Base-by-base conservation (phyloP, 2,888 invertebrate genomes). In the Plebejus melissa region DNA sequence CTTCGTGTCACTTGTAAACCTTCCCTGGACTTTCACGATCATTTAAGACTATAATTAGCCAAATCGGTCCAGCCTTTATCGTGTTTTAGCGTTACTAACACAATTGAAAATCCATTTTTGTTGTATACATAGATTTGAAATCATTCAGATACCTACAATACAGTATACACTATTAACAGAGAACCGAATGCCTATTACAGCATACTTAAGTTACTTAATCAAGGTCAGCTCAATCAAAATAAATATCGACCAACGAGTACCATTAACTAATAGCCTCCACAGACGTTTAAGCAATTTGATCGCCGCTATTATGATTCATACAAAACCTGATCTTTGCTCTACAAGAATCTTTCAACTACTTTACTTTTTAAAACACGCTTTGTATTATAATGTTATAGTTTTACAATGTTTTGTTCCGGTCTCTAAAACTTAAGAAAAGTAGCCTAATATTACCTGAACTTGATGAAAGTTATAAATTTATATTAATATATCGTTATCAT, bases 191-290 rank as follows among this genome's bases (percentile, higher is more conserved):
- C 41, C 11, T 22, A 70, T 70, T 70, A 70, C 22, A 9, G 65
- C 65, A 32, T 65, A 36, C 65, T 13, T 65, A 32, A 60, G 32
- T 72, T 32, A 54, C 46, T 41, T 2, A 72, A 54, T 72, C 72
- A 72, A 72, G 72, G 72, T 72, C 54, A 50, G 32, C 72, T 50
- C 72, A 28, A 72, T 72, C 72, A 54, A 77, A 77, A 76, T 76
- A 41, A 77, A 77, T 76, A 78, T 77, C 74, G 76, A 79, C 78
- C 78, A 80, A 79, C 69, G 75, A 77, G 76, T 58, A 78, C 81
- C 79, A 81, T 83, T 80, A 82, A 86, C 85, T 84, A 82, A 78
- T 36, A 65, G 32, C 32, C 32, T 9, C 65, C 65, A 36, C 16
- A 65, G 65, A 65, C 65, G 65, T 36, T 36, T 36, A 36, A 65